Conservation (phyloP, 2,113 vertebrate genomes). For the Elaphurus davidianus region DNA sequence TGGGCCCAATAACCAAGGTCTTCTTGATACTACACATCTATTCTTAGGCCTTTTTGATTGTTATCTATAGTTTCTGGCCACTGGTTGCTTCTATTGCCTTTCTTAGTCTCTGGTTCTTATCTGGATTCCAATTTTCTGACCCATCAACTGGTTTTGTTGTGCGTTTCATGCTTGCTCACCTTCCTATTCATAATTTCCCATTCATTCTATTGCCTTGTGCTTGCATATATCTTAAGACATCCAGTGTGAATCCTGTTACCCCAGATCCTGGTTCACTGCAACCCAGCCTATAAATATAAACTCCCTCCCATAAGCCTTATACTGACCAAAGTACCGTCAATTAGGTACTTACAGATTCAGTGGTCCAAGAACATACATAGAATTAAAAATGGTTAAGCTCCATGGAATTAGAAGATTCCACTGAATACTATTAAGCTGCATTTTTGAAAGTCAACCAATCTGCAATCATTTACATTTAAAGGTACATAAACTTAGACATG, state of each 20-base stretch:
- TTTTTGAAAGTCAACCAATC: background rate
- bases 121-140: background rate
- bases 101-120: background rate
- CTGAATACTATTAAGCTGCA: background rate
- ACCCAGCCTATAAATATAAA: background rate
- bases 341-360: background rate
- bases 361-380: background rate
- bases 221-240: background rate
- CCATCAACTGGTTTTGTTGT: background rate
- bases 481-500: background rate
- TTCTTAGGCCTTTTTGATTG: background rate
- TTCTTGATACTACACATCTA: background rate
- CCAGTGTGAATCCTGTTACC: background rate
- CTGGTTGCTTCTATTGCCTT: background rate
- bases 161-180: background rate
- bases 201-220: background rate
- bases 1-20: background rate
- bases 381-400: background rate
- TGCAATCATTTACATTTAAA: background rate
- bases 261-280: background rate
- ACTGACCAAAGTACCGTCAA: background rate
- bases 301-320: background rate
- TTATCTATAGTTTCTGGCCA: background rate
- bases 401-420: background rate
- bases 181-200: background rate